Conservation (phyloP, 2,888 invertebrate genomes). For the Drosophila anomalipes region DNA sequence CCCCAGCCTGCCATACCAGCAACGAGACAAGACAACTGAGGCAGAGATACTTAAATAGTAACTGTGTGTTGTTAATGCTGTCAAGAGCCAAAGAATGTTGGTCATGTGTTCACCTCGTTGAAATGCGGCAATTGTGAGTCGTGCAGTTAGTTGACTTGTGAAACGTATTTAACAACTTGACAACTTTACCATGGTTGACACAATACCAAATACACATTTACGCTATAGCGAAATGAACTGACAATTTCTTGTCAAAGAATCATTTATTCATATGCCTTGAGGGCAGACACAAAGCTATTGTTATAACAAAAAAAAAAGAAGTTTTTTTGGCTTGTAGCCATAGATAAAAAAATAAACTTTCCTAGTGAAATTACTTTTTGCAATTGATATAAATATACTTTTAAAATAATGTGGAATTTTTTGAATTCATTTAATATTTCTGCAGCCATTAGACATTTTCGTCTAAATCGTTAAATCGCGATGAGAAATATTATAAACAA, state of each 20-base stretch:
- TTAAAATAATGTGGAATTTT: not conserved
- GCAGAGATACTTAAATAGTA: conserved; percentile 54
- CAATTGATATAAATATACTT: not conserved
- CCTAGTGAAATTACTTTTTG: not conserved
- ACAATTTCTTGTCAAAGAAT: conserved; percentile 4
- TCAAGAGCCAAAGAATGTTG: conserved; percentile 49
- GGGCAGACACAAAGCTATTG: not conserved
- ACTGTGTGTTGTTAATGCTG: conserved; percentile 58
- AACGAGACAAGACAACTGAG: conserved; percentile 45
- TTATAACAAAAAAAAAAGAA: not conserved
- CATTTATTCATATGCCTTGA: not conserved
- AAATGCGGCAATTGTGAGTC: conserved; percentile 47
- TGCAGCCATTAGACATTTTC: not conserved
- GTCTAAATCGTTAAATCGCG: not conserved
- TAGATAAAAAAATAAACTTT: not conserved
- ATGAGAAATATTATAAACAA: not conserved
- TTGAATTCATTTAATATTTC: not conserved
- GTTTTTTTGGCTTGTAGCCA: not conserved
- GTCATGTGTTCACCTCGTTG: conserved; percentile 36
- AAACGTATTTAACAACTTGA: conserved; percentile 48
- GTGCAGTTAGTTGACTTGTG: conserved; percentile 49
- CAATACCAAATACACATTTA: conserved; percentile 39
- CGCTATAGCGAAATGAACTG: conserved; percentile 4
- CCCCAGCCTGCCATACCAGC: conserved; percentile 9
- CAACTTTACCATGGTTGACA: conserved; percentile 35